These are phyloP conservation scores for Plectus sambesii DNA, from an alignment of 1,140 invertebrate genomes.

Conservation along the genomic window DNA sequence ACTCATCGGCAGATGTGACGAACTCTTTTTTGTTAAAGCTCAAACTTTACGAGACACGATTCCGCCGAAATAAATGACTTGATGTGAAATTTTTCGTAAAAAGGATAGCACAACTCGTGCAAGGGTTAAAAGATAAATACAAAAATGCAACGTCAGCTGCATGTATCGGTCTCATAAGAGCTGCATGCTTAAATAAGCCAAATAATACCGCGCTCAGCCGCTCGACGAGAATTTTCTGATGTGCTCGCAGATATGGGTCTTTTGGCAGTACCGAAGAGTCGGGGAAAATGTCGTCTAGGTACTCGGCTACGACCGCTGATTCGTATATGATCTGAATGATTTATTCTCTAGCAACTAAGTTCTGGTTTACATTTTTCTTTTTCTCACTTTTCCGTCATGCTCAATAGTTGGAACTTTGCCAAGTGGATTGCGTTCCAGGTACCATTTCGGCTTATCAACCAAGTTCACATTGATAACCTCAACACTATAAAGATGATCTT, in stretches of 20 bases:
- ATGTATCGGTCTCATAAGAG: neutral
- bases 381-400: no score
- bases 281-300: slow-evolving; percentile 48
- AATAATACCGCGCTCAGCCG: slow-evolving; percentile 17
- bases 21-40: no score
- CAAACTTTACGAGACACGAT: no score
- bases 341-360: slow-evolving; percentile 1
- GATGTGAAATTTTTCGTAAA: no score
- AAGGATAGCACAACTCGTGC: slow-evolving; percentile 21
- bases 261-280: slow-evolving; percentile 39
- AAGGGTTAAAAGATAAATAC: slow-evolving; percentile 19
- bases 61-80: no score
- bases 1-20: no score
- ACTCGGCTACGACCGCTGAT: slow-evolving; percentile 46
- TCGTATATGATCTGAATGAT: slow-evolving; percentile 44
- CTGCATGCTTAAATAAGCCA: no score
- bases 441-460: slow-evolving; percentile 36
- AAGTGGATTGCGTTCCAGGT: slow-evolving; percentile 26
- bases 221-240: slow-evolving; percentile 46
- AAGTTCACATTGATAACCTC: slow-evolving; percentile 38
- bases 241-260: slow-evolving; percentile 46
- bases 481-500: slow-evolving; percentile 21
- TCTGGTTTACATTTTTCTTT: slow-evolving; percentile 10
- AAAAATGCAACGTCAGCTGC: neutral
- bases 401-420: slow-evolving; percentile 33